Percentiles rank a stretch among this genome's conserved stretches.
Evolutionary conservation across 2,113 vertebrate genomes (phyloP).

Genomic region (Oplegnathus fasciatus): DNA sequence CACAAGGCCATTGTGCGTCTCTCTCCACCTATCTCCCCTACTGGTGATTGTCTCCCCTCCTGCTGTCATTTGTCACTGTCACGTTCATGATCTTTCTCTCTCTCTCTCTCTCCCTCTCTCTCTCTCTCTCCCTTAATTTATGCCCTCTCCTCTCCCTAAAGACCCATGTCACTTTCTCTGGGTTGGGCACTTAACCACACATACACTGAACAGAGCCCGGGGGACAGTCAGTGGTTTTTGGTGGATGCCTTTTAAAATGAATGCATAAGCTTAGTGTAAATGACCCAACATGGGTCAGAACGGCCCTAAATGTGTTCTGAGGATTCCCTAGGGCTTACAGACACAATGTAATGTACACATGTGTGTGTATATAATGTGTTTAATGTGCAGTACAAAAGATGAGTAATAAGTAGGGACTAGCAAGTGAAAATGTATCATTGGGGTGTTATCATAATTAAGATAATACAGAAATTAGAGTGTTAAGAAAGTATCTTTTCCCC

Average conservation of each 20-base stretch:
- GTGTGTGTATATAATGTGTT: neutral
- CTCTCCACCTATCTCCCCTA: constrained; percentile 36
- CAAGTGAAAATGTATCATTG: neutral
- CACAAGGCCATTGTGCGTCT: constrained; percentile 26
- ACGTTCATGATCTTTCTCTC: constrained; percentile 41
- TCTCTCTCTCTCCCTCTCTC: neutral
- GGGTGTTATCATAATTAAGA: neutral
- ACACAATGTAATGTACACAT: neutral
- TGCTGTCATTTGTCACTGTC: constrained; percentile 69
- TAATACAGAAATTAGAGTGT: neutral
- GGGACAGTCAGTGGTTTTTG: neutral
- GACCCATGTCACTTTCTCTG: constrained; percentile 45
- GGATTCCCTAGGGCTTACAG: neutral
- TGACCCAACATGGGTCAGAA: neutral
- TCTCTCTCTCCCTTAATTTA: constrained; percentile 24
- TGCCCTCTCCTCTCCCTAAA: constrained; percentile 29
- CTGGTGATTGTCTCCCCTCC: constrained; percentile 54
- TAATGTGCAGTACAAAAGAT: neutral
- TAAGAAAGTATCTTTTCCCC: neutral
- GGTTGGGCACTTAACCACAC: constrained; percentile 34
- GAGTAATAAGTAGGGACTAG: neutral
- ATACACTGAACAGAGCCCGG: constrained; percentile 15
- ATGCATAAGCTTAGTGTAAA: constrained; percentile 16
- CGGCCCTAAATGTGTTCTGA: neutral
- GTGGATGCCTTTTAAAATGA: constrained; percentile 47